Base-by-base conservation (phyloP, 2,113 vertebrate genomes). In the Gasterosteus aculeatus region DNA sequence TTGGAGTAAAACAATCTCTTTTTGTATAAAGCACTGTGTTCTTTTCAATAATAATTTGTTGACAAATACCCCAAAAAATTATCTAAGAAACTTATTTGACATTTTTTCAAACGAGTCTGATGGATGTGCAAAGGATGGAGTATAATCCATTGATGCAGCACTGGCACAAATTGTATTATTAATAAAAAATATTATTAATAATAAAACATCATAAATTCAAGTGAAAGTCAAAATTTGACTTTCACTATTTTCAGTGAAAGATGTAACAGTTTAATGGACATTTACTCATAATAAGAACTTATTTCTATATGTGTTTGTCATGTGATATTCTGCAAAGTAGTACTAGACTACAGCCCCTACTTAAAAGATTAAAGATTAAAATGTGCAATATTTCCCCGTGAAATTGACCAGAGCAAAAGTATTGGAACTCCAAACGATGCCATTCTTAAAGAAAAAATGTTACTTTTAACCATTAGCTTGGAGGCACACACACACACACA, bases 401-500 rank as follows among this genome's bases (percentile, higher is more conserved):
- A 26, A 44, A 44, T 16, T 1, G 22, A 11, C 19, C 10, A 8
- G 51, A 54, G 51, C 26, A 56, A 10, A 12, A 47, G 29, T 10
- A 38, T 51, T 67, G 18, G 6, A 66, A 66, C 7, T 39, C 12
- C 15, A 29, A 58, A 35, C 11, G 5, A 12, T 26, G 22, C 53
- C 26, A 14, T 22, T 12, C 1, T 38, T 47, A 10, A 7, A 2
- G 33, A 47, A 64, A 47, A 19, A 26, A 26, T 26, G 4, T n/a
- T 53, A 5, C 64, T 67, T 67, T 67, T 51, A 6, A 8, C 7
- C 6, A 51, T 10, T 33, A 1, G 44, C 31, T 47, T 31, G 10
- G 8, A 51, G n/a, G 16, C n/a, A 54, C 51, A 47, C 51, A 2
- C 35, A 18, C 60, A 51, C 47, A 76, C 41, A 60, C 56, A 68